Evolutionary conservation across 2,797 vertebrate genomes (phyloP).

Genomic region (Spinibarbus caldwelli): DNA sequence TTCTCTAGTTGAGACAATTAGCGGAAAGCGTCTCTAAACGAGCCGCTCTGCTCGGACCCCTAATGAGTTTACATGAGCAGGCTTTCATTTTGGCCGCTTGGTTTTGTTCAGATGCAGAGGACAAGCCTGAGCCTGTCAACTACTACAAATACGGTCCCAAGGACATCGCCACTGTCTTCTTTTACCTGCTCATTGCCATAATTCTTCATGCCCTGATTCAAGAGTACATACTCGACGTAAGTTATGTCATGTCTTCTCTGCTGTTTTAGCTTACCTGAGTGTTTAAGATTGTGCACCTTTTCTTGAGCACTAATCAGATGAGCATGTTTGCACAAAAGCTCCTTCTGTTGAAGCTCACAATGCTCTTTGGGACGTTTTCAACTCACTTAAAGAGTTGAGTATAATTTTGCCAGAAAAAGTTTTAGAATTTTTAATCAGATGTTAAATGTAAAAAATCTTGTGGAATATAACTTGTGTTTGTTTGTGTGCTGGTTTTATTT

Average conservation of each 20-base stretch:
- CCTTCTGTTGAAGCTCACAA: neutral
- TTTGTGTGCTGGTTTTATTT: too few relatives aligned
- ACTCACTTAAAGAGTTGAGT: too few relatives aligned
- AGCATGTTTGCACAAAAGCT: neutral
- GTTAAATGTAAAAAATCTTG: too few relatives aligned
- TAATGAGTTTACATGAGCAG: neutral
- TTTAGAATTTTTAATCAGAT: too few relatives aligned
- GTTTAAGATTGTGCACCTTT: neutral
- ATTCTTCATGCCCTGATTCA: slow-evolving; percentile 88
- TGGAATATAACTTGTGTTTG: too few relatives aligned
- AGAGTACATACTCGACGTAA: slow-evolving; percentile 86
- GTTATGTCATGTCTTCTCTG: slow-evolving; percentile 53
- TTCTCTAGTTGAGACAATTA: neutral
- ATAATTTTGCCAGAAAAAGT: too few relatives aligned
- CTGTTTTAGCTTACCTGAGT: neutral
- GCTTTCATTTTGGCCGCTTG: neutral
- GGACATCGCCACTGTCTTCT: slow-evolving; percentile 86
- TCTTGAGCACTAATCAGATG: neutral
- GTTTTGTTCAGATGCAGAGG: slow-evolving; percentile 67
- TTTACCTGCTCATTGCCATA: slow-evolving; percentile 85
- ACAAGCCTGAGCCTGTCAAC: slow-evolving; percentile 75
- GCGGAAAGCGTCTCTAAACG: neutral
- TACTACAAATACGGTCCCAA: slow-evolving; percentile 84
- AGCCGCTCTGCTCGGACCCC: neutral
- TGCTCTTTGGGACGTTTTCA: neutral